These are phyloP conservation scores for Capitulum mitella DNA, from an alignment of 2,888 invertebrate genomes.

Conservation along the genomic window DNA sequence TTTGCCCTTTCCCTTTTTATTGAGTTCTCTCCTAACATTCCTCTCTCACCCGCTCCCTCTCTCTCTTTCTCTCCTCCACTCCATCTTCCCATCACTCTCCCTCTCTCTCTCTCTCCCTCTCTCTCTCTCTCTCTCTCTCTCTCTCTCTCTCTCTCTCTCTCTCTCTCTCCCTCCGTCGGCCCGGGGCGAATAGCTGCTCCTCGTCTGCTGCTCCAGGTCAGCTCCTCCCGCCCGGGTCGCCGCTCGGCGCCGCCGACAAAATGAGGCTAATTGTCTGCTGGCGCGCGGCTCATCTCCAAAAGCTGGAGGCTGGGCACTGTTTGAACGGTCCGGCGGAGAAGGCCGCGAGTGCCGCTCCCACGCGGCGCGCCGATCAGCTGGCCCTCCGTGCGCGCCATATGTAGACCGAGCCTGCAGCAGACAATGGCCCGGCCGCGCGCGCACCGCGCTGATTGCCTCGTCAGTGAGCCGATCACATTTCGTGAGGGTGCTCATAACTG, in stretches of 20 bases:
- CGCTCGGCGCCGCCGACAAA: background rate
- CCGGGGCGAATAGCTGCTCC: too few species aligned
- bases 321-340: background rate
- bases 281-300: background rate
- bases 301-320: background rate
- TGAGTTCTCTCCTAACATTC: background rate
- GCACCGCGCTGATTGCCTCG: too few species aligned
- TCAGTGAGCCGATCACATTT: too few species aligned
- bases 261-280: background rate
- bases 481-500: too few species aligned
- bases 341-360: background rate
- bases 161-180: background rate
- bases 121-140: slow-evolving; percentile 9
- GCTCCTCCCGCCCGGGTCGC: too few species aligned
- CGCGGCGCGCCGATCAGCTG: background rate
- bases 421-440: too few species aligned
- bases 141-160: background rate
- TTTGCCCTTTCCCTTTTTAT: background rate
- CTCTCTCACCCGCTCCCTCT: background rate
- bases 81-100: background rate
- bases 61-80: background rate
- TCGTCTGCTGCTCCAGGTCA: too few species aligned
- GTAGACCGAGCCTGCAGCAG: too few species aligned
- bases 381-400: too few species aligned
- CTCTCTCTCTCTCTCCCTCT: background rate